Conservation (phyloP, 2,888 invertebrate genomes). For the Amaurobius ferox region DNA sequence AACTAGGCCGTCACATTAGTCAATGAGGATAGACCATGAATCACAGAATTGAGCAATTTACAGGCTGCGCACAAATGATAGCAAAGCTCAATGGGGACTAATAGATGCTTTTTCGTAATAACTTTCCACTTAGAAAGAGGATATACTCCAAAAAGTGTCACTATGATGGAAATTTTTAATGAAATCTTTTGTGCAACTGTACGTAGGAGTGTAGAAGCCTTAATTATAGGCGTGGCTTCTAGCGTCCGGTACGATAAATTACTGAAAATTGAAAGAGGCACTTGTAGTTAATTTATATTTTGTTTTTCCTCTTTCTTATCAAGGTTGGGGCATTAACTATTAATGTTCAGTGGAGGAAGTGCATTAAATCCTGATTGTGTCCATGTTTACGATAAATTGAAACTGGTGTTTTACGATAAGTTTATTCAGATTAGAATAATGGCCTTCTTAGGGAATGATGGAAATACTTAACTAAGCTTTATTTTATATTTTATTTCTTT, state of each 20-base stretch:
- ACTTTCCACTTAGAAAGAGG: conserved; percentile 10
- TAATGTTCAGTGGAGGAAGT: not conserved
- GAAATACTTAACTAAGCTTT: too few species aligned
- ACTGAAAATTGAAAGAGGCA: conserved; percentile 6
- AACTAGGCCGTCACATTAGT: conserved; percentile 11
- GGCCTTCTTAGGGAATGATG: too few species aligned
- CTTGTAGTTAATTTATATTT: conserved; percentile 3
- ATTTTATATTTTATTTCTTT: too few species aligned
- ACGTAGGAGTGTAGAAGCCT: conserved; percentile 4
- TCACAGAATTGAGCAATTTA: conserved; percentile 14
- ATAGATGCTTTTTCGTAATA: conserved; percentile 10
- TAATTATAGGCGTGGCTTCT: conserved; percentile 8
- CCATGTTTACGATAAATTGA: too few species aligned
- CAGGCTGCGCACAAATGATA: conserved; percentile 1
- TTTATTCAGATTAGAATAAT: too few species aligned
- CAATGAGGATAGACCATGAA: conserved; percentile 16
- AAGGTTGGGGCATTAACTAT: not conserved
- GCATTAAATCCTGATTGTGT: conserved; percentile 15
- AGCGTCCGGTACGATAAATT: not conserved
- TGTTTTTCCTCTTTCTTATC: not conserved
- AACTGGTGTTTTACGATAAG: too few species aligned
- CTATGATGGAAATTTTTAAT: not conserved
- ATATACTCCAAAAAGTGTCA: not conserved
- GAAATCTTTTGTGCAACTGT: not conserved
- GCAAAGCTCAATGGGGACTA: not conserved